A percentile compares a stretch with the other conserved stretches of the same genome.
These are phyloP conservation scores for Metopolophium dirhodum DNA, from an alignment of 1,140 invertebrate genomes.

Conservation along the genomic window DNA sequence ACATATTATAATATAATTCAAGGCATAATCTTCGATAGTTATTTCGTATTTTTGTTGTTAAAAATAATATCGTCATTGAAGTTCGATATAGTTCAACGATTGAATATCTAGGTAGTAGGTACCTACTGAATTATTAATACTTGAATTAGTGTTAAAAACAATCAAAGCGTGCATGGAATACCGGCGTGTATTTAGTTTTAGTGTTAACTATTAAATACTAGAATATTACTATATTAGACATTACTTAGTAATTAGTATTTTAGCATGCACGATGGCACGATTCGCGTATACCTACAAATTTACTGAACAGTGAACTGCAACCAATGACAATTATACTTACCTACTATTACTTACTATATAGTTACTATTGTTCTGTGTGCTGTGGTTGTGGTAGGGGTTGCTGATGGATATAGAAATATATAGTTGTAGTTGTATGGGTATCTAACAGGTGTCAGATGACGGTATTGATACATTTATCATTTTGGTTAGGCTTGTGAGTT, in stretches of 20 bases:
- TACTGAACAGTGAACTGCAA: background rate
- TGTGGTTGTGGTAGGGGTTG: background rate
- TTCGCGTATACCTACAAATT: background rate
- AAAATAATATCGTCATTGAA: background rate
- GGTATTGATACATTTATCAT: slow-evolving; percentile 23
- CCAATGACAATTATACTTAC: background rate
- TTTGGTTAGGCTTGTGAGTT: background rate
- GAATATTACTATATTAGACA: background rate
- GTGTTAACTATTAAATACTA: background rate
- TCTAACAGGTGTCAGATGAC: slow-evolving; percentile 33
- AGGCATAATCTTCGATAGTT: background rate
- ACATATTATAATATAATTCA: background rate
- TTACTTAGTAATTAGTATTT: background rate
- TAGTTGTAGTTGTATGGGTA: background rate
- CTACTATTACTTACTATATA: too few species aligned
- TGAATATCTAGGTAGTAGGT: background rate
- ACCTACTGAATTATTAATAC: background rate
- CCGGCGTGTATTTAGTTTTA: background rate
- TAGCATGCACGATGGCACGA: background rate
- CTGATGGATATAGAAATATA: too few species aligned
- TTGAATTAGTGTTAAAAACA: background rate
- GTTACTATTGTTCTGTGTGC: background rate
- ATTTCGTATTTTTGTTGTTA: background rate
- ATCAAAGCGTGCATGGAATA: background rate
- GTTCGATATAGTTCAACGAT: background rate